These are phyloP conservation scores for Danaus melanippus DNA, from an alignment of 1,140 invertebrate genomes.

Conservation along the genomic window DNA sequence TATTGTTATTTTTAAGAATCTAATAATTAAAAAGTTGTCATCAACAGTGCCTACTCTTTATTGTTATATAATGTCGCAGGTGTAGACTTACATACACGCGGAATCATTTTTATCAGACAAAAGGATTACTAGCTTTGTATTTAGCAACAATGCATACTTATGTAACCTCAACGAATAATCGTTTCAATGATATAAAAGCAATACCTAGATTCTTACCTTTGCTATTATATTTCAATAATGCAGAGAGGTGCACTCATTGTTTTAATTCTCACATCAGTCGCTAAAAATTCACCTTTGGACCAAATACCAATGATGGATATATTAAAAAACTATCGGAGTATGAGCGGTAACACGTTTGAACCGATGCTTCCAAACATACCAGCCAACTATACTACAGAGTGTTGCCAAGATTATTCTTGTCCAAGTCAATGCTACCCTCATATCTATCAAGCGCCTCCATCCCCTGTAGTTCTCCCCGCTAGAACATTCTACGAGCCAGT, in stretches of 20 bases:
- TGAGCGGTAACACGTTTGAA: not conserved
- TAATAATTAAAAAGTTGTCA: not conserved
- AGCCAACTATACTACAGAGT: slow-evolving; percentile 7
- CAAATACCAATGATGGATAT: slow-evolving; percentile 6
- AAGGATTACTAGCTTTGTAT: not conserved
- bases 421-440: slow-evolving; percentile 20
- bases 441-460: slow-evolving; percentile 10
- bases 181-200: too few relatives aligned
- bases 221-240: not conserved
- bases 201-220: too few relatives aligned
- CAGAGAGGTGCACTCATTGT: not conserved
- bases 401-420: slow-evolving; percentile 16
- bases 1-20: slow-evolving; percentile 5
- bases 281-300: not conserved
- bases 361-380: not conserved
- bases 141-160: slow-evolving; percentile 4
- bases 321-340: not conserved
- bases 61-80: not conserved
- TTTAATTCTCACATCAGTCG: not conserved
- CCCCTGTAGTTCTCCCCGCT: slow-evolving; percentile 34
- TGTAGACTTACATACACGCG: not conserved
- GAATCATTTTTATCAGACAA: not conserved
- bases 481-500: slow-evolving; percentile 44
- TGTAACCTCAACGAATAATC: not conserved
- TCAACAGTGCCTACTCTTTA: not conserved